These are phyloP conservation scores for Calephelis perditalis DNA, from an alignment of 2,888 invertebrate genomes.

Conservation along the genomic window DNA sequence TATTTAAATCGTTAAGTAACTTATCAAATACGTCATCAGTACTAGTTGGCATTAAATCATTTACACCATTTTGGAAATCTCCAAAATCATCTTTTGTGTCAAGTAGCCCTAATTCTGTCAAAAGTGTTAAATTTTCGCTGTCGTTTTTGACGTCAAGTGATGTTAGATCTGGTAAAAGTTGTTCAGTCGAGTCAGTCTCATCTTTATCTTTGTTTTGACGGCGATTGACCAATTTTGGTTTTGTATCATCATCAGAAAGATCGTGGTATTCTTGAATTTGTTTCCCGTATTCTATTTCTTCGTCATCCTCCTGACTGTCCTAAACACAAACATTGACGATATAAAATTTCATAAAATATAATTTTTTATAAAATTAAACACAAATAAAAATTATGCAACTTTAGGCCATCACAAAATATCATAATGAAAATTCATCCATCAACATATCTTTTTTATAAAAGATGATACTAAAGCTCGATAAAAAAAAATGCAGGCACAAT, in stretches of 20 bases:
- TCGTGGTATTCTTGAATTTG: constrained; percentile 72
- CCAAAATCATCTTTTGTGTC: constrained; percentile 71
- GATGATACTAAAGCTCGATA: no score
- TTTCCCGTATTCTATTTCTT: constrained; percentile 69
- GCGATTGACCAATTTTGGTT: constrained; percentile 54
- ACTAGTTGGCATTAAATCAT: constrained; percentile 46
- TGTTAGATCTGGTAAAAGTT: constrained; percentile 52
- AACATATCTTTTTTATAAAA: no score
- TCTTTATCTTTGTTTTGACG: constrained; percentile 55
- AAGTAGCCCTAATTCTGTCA: constrained; percentile 77
- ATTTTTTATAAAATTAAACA: neutral
- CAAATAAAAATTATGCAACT: no score
- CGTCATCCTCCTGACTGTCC: constrained; percentile 76
- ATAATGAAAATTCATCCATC: no score
- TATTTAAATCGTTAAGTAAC: constrained; percentile 56
- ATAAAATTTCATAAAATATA: neutral
- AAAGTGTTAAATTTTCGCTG: constrained; percentile 55
- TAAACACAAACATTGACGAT: constrained; percentile 31
- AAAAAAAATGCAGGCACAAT: no score
- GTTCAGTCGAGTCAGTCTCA: constrained; percentile 52
- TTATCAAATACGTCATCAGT: constrained; percentile 65
- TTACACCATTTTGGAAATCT: constrained; percentile 62
- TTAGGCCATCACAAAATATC: no score
- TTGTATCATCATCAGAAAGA: constrained; percentile 56
- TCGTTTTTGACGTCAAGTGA: constrained; percentile 31